A percentile compares a stretch with the other conserved stretches of the same genome.
Conservation (phyloP, 2,888 invertebrate species). For the Strigamia crassipes region DNA sequence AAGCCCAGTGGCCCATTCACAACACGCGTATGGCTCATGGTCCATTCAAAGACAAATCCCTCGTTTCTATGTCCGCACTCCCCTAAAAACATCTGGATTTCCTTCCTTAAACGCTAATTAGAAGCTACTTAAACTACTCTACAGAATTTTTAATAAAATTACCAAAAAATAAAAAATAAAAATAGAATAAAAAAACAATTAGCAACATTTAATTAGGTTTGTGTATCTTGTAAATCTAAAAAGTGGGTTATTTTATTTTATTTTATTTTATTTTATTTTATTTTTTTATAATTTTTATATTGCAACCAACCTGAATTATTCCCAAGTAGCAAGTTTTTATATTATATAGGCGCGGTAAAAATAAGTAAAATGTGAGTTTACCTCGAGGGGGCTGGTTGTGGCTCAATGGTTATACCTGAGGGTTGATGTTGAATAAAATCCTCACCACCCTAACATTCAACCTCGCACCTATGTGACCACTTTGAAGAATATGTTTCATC, state of each 20-base stretch:
- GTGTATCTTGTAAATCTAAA: not conserved
- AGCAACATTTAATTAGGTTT: too few species aligned
- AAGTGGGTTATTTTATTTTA: not conserved
- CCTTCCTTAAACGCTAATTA: not conserved
- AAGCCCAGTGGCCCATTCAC: not conserved
- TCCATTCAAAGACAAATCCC: conserved; percentile 8
- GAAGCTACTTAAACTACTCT: too few species aligned
- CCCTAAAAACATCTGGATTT: not conserved
- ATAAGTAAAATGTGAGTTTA: not conserved
- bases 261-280: too few species aligned
- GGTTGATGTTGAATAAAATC: conserved; percentile 16
- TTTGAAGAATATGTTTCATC: not conserved
- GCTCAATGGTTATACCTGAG: conserved; percentile 27
- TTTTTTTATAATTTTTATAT: not conserved
- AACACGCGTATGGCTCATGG: conserved; percentile 12
- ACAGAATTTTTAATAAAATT: too few species aligned
- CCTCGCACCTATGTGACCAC: conserved; percentile 1
- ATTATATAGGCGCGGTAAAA: conserved; percentile 26
- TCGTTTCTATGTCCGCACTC: not conserved
- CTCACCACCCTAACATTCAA: not conserved
- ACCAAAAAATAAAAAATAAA: too few species aligned
- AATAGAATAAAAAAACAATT: too few species aligned
- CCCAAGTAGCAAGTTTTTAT: not conserved
- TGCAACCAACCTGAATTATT: not conserved
- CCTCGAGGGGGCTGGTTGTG: not conserved